Conservation (phyloP, 2,888 invertebrate genomes). For the Drosophila dives region DNA sequence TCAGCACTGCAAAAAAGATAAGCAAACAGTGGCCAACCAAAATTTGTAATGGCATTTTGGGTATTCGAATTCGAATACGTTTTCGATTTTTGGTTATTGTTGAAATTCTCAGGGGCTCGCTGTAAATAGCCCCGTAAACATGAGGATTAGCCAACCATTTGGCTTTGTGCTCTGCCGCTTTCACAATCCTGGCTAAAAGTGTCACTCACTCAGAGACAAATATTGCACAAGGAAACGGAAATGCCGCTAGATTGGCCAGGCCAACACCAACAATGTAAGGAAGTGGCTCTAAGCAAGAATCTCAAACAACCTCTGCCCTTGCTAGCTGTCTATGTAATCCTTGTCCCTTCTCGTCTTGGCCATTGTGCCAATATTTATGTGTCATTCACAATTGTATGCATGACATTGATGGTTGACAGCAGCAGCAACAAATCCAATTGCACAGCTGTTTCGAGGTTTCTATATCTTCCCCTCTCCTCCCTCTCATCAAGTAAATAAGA, state of each 20-base stretch:
- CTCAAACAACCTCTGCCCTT: conserved; percentile 23
- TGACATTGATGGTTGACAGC: conserved; percentile 73
- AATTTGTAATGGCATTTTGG: conserved; percentile 56
- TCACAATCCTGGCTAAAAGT: conserved; percentile 64
- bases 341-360: conserved; percentile 57
- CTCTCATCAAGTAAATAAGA: conserved; percentile 68
- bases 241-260: conserved; percentile 75
- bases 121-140: conserved; percentile 81
- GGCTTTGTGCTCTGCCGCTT: conserved; percentile 66
- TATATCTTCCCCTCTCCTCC: conserved; percentile 18
- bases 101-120: conserved; percentile 69
- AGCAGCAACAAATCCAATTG: conserved; percentile 72
- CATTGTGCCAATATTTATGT: conserved; percentile 73
- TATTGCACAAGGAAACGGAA: conserved; percentile 80
- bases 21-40: conserved; percentile 63
- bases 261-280: conserved; percentile 29
- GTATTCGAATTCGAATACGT: conserved; percentile 37
- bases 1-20: conserved; percentile 56
- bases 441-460: conserved; percentile 67
- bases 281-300: conserved; percentile 35
- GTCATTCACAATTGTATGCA: conserved; percentile 79
- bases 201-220: conserved; percentile 72
- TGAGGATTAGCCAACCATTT: conserved; percentile 78
- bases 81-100: conserved; percentile 69
- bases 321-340: conserved; percentile 52